Base-by-base conservation (phyloP, 2,113 vertebrate species). In the Amblyornis subalaris region DNA sequence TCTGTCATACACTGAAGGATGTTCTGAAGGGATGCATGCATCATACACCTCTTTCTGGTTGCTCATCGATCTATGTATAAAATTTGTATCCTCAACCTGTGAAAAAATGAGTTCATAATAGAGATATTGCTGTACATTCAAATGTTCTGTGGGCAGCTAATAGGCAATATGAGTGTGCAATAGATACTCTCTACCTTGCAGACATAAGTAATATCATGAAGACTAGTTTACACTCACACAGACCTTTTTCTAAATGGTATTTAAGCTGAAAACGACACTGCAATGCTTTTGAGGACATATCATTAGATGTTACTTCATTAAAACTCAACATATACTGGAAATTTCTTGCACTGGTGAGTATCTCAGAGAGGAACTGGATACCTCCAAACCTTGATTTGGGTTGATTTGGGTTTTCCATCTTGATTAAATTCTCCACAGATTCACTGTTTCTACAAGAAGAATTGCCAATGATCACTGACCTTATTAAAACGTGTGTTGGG, bases 301-400 rank as follows among this genome's bases (percentile, higher is more conserved):
- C n/a, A 74, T 40, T 40, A 51, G 28, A 48, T 25, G 55, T 14
- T 40, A 48, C 48, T 77, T 76, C 12, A 31, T 9, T 91, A 75
- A 61, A 86, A 78, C 6, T 80, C 42, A 57, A 18, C 64, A 36
- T 45, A n/a, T 8, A 40, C 11, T 40, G 23, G 26, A 83, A 75
- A 36, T n/a, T 64, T 64, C 44, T 93, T 36, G 18, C 29, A 48
- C 29, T 5, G 1, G 19, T 57, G 26, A 83, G 12, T 44, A 67
- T 50, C 16, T 42, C 3, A 0, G 40, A 75, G 38, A 64, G 17
- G n/a, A 88, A 75, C 2, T 7, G 0, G 4, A 42, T 25, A 57
- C 14, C 9, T 54, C 44, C 12, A 58, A 31, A 5, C 12, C 23
- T 91, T 51, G 42, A 42, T 42, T 42, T 42, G 42, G 42, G 7